Conservation (phyloP, 2,113 vertebrate species). For the Engraulis encrasicolus region DNA sequence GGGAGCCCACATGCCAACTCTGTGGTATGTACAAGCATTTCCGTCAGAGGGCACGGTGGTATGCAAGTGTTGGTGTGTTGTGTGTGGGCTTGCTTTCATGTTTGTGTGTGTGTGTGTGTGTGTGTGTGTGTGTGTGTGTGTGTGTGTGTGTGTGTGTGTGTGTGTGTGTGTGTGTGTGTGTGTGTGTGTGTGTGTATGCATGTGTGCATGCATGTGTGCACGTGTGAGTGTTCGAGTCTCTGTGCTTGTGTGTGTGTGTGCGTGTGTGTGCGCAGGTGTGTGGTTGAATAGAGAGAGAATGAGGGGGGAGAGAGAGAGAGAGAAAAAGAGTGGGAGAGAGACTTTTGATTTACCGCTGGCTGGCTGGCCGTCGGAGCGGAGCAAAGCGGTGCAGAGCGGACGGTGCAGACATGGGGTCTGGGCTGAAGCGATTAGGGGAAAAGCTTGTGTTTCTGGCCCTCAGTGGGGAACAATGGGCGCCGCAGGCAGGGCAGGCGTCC, state of each 20-base stretch:
- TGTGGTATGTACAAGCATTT: neutral
- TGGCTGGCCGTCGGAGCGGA: too few relatives aligned
- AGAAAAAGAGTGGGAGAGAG: neutral
- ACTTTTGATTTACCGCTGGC: neutral
- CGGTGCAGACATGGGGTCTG: neutral
- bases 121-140: neutral
- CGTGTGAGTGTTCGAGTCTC: neutral
- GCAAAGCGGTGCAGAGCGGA: too few relatives aligned
- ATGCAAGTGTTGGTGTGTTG: neutral
- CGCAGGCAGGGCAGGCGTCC: conserved; percentile 9
- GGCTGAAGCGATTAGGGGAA: neutral
- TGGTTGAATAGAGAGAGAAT: too few relatives aligned
- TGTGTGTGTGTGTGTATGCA: neutral
- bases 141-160: neutral
- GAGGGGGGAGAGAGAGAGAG: too few relatives aligned
- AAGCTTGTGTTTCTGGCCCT: neutral
- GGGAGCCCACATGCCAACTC: neutral
- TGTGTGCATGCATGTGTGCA: neutral
- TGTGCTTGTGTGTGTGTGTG: neutral
- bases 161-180: neutral
- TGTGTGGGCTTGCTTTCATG: neutral
- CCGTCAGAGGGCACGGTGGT: neutral
- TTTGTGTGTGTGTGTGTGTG: neutral
- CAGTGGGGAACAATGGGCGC: neutral
- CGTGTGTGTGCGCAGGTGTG: neutral